Evolutionary conservation across 2,888 invertebrate species (phyloP).

Genomic region (Agriotes lineatus): DNA sequence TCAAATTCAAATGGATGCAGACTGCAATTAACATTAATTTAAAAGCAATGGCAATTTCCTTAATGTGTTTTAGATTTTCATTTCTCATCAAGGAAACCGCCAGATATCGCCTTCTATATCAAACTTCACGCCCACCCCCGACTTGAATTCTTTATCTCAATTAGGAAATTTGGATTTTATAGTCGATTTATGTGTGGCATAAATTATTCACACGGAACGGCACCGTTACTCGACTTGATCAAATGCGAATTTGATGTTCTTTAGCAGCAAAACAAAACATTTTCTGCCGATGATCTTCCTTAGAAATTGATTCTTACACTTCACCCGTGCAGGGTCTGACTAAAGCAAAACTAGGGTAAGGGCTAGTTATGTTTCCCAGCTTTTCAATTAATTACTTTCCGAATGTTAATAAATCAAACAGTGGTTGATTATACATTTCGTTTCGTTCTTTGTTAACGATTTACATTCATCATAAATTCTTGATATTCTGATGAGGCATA

Average conservation of each 20-base stretch:
- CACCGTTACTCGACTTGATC: slow-evolving; percentile 24
- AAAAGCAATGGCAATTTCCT: slow-evolving; percentile 66
- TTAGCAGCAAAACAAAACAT: slow-evolving; percentile 2
- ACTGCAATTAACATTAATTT: slow-evolving; percentile 65
- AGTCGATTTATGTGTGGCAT: slow-evolving; percentile 53
- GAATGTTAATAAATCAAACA: no score
- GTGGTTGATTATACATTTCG: no score
- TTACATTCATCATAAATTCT: no score
- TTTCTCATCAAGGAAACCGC: slow-evolving; percentile 65
- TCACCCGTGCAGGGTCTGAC: no score
- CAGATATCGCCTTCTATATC: slow-evolving; percentile 65
- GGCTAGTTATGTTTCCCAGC: no score
- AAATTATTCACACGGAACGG: slow-evolving; percentile 37
- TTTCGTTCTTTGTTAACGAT: no score
- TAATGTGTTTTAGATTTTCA: slow-evolving; percentile 67
- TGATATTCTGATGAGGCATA: no score
- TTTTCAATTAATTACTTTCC: no score
- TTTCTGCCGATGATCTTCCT: background rate
- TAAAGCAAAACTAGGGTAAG: no score
- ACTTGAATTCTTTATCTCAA: slow-evolving; percentile 62
- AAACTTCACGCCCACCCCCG: slow-evolving; percentile 64
- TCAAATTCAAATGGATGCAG: slow-evolving; percentile 60
- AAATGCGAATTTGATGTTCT: slow-evolving; percentile 37
- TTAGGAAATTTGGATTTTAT: slow-evolving; percentile 65
- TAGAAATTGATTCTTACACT: background rate